Percentiles rank a stretch among this genome's conserved stretches.
phyloP scores from a whole-genome alignment of 2,113 vertebrate species.

The Piprites chloris region DNA sequence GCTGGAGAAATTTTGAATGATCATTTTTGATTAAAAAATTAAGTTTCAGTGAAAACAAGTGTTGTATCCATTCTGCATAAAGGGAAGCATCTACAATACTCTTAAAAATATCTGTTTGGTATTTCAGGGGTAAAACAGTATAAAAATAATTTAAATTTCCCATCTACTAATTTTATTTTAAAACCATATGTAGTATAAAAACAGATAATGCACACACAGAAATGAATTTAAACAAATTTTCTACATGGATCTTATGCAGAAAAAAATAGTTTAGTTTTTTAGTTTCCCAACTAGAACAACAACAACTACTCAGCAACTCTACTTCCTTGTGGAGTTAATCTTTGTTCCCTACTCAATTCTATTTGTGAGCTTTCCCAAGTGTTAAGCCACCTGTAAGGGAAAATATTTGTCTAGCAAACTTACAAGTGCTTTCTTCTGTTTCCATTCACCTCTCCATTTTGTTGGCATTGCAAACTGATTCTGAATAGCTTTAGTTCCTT shows the following conservation, averaged over 20 bases:
- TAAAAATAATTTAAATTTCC: neutral
- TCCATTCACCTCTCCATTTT: neutral
- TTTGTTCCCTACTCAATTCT: neutral
- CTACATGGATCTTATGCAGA: neutral
- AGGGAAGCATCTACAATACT: neutral
- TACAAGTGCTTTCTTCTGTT: neutral
- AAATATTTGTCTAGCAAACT: neutral
- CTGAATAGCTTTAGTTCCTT: neutral
- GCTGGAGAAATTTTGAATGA: neutral
- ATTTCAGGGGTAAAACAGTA: neutral
- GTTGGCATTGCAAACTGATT: neutral
- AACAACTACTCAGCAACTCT: neutral
- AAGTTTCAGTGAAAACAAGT: neutral
- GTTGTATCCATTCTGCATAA: neutral
- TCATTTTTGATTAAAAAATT: neutral
- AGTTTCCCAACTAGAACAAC: neutral
- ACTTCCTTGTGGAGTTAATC: neutral
- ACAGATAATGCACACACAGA: accelerated
- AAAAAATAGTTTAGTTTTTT: neutral
- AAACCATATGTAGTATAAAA: neutral
- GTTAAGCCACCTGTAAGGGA: neutral
- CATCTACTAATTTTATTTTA: neutral
- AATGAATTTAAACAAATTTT: neutral
- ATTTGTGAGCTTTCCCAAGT: neutral
- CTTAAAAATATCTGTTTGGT: neutral